phyloP scores from a whole-genome alignment of 2,113 vertebrate genomes.

The Bufo bufo region DNA sequence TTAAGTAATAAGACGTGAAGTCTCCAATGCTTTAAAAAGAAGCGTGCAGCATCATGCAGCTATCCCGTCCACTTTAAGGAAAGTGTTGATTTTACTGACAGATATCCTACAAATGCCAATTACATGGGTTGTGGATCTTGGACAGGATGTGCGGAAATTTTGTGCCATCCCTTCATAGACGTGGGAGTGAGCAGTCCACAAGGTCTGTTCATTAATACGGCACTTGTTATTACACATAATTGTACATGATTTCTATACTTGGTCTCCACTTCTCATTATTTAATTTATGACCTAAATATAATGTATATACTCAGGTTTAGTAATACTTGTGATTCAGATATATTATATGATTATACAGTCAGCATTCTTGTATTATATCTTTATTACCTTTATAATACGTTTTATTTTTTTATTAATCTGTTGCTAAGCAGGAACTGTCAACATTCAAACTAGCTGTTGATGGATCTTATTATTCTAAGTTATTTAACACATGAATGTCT shows the following conservation, averaged over 20 bases:
- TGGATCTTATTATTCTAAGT: not conserved
- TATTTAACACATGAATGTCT: not conserved
- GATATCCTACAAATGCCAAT: slow-evolving; percentile 17
- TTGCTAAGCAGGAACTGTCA: not conserved
- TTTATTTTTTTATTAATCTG: too few relatives aligned
- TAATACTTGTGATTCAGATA: not conserved
- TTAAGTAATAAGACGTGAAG: not conserved
- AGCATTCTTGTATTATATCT: not conserved
- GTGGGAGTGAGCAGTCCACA: slow-evolving; percentile 28
- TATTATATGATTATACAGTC: not conserved
- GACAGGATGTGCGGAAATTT: slow-evolving; percentile 32
- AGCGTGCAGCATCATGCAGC: not conserved
- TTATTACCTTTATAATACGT: not conserved
- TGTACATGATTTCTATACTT: not conserved
- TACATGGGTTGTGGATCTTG: slow-evolving; percentile 29
- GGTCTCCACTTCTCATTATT: not conserved
- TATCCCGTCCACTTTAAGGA: not conserved
- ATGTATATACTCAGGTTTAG: not conserved
- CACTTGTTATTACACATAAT: slow-evolving; percentile 19
- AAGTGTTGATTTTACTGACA: slow-evolving; percentile 17
- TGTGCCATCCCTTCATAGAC: slow-evolving; percentile 11
- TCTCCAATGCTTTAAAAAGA: not conserved
- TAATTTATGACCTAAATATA: not conserved
- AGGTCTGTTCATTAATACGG: slow-evolving; percentile 36
- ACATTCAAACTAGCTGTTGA: not conserved